Base-by-base conservation (phyloP, 1,140 invertebrate species). In the Hylaeus anthracinus region DNA sequence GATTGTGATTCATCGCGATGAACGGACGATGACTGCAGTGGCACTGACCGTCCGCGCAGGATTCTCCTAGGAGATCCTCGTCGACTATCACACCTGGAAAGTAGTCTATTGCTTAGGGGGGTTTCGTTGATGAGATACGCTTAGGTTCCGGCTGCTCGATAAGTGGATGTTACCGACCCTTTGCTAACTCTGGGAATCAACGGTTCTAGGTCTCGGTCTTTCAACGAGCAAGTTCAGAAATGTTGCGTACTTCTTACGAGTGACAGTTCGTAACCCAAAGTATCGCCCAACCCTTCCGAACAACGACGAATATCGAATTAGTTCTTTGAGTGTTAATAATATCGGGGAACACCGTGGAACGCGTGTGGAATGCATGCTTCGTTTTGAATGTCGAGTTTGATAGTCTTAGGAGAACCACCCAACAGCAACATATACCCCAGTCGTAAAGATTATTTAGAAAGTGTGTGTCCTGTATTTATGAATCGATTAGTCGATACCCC, bases 61-160 rank as follows among this genome's bases (percentile, higher is more conserved):
- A 69, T n/a, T 75, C 56, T 39, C 14, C 69, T 39, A 81, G 61
- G 64, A 81, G 71, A 15, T 91, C 88, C 67, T 90, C 88, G 64
- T 90, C 88, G 43, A 90, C 75, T 66, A 88, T 79, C 63, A 87
- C 81, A 90, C 87, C 90, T 91, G 88, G 3, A 90, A 90, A 82
- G 10, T 58, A 71, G 70, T 72, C 82, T 86, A 45, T 14, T 15
- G 41, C 69, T 87, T 86, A 86, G 60, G 70, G 0, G 56, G n/a
- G 8, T n/a, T 61, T 39, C 1, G 39, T 12, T 37, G 55, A 56
- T 41, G 12, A 2, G 37, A 58, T 45, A 72, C 71, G 56, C 1
- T 60, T 56, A 12, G 15, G 15, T 43, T 8, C 14, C 3, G 6
- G 1, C 37, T 60, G n/a, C 9, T 14, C 2, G n/a, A 4, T 1